Percentiles rank a stretch among this genome's conserved stretches.
phyloP scores from a whole-genome alignment of 2,797 vertebrate genomes.

The Lophotriccus pileatus region DNA sequence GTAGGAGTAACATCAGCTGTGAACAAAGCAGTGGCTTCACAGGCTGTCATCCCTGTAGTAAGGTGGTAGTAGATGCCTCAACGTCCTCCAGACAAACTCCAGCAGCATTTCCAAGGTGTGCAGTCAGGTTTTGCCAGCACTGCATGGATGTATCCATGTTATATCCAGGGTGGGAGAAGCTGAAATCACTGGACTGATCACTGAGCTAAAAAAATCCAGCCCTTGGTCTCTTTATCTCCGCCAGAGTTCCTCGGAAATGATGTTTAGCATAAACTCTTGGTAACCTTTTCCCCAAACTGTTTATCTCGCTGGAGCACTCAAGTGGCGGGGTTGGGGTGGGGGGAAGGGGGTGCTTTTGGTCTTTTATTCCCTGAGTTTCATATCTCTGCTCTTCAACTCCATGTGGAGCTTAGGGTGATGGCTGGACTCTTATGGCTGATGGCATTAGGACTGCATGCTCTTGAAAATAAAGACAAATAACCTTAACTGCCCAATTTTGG shows the following conservation, averaged over 20 bases:
- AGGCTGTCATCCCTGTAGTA: fast-evolving
- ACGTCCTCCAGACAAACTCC: fast-evolving
- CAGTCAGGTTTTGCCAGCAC: fast-evolving
- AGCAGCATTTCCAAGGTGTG: fast-evolving
- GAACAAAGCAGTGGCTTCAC: background rate
- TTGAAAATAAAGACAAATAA: background rate
- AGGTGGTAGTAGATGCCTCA: fast-evolving
- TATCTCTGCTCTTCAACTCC: background rate
- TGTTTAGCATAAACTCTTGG: background rate
- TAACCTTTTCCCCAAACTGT: background rate
- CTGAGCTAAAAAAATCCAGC: background rate
- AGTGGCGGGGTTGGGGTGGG: background rate
- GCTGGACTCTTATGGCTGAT: background rate
- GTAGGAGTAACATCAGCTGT: fast-evolving
- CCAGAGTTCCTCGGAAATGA: background rate
- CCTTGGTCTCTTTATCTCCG: background rate
- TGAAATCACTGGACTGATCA: background rate
- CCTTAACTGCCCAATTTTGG: background rate
- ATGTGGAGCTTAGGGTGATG: fast-evolving
- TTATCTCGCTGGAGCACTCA: background rate
- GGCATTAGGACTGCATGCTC: fast-evolving
- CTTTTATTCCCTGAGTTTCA: background rate
- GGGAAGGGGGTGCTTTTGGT: background rate
- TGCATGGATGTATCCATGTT: background rate
- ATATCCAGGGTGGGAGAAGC: fast-evolving